Evolutionary conservation across 2,797 vertebrate genomes (phyloP).

Genomic region (Clarias fuscus): DNA sequence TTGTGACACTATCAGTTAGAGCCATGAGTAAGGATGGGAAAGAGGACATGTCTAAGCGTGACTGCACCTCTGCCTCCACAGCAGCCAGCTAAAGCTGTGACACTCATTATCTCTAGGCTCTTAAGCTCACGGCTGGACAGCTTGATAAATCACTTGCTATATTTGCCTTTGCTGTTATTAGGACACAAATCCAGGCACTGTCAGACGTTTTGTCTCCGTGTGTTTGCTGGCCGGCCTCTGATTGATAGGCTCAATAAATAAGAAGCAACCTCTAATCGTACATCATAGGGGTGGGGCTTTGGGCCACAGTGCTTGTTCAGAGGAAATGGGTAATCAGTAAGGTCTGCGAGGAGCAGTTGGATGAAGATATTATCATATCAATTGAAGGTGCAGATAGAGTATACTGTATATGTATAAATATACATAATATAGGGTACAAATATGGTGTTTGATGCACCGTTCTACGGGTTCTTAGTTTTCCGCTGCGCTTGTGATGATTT

Average conservation of each 20-base stretch:
- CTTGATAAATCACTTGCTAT: slow-evolving; percentile 55
- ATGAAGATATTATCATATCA: not conserved
- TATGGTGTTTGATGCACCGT: not conserved
- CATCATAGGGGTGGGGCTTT: slow-evolving; percentile 38
- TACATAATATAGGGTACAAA: not conserved
- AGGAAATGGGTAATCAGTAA: slow-evolving; percentile 7
- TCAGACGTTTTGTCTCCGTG: slow-evolving; percentile 41
- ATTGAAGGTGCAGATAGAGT: not conserved
- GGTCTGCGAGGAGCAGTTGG: not conserved
- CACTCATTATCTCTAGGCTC: slow-evolving; percentile 42
- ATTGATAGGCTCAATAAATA: slow-evolving; percentile 53
- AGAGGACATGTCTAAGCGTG: not conserved
- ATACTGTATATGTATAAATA: no score
- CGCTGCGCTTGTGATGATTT: not conserved
- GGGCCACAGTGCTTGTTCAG: slow-evolving; percentile 17
- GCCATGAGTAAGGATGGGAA: not conserved
- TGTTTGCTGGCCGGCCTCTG: slow-evolving; percentile 44
- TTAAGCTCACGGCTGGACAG: slow-evolving; percentile 38
- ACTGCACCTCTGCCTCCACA: not conserved
- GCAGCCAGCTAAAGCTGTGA: slow-evolving; percentile 30
- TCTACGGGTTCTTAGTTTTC: not conserved
- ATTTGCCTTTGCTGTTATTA: slow-evolving; percentile 58
- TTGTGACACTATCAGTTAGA: slow-evolving; percentile 2
- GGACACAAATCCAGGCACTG: slow-evolving; percentile 53
- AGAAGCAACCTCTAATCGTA: slow-evolving; percentile 43